Percentiles rank a stretch among this genome's conserved stretches.
phyloP scores from a whole-genome alignment of 2,113 vertebrate genomes.

The Manacus vitellinus region DNA sequence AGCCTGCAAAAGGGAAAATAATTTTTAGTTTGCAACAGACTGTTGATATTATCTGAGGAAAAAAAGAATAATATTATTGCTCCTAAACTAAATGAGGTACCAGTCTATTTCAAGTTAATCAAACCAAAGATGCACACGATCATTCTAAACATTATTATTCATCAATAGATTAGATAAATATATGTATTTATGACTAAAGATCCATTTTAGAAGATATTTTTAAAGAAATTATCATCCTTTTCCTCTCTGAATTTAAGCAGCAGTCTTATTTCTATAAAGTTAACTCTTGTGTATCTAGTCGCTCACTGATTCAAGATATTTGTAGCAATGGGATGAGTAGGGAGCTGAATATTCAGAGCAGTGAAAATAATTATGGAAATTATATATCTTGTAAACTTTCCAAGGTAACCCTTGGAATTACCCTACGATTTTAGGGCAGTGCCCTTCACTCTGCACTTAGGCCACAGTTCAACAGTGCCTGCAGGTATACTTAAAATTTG shows the following conservation, averaged over 20 bases:
- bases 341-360: not conserved
- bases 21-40: not conserved
- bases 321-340: not conserved
- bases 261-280: not conserved
- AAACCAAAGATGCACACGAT: not conserved
- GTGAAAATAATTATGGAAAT: not conserved
- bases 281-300: not conserved
- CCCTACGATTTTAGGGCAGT: not conserved
- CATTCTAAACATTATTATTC: not conserved
- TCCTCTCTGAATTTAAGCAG: not conserved
- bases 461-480: not conserved
- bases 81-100: not conserved
- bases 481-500: not conserved
- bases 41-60: not conserved
- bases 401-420: not conserved
- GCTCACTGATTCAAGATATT: not conserved
- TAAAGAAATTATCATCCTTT: not conserved
- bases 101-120: not conserved
- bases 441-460: not conserved
- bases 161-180: not conserved
- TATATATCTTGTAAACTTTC: not conserved
- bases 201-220: not conserved
- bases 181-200: not conserved
- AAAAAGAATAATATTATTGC: not conserved
- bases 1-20: not conserved